Conservation (phyloP, 1,140 invertebrate species). For the Ladona fulva region DNA sequence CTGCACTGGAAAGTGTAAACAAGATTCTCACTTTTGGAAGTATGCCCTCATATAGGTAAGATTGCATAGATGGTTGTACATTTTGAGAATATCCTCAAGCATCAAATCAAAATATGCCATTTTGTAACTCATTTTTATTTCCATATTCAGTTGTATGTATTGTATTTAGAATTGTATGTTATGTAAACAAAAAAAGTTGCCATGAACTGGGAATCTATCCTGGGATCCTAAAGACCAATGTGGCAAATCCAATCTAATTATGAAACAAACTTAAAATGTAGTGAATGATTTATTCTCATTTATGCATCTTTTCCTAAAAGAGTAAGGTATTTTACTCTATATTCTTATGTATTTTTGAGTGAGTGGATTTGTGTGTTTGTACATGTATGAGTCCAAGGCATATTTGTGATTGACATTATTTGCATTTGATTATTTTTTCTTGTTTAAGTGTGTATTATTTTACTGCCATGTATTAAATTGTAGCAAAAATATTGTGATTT, state of each 20-base stretch:
- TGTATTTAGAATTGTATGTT: not conserved
- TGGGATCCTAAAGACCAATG: slow-evolving; percentile 16
- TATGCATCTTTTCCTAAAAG: not conserved
- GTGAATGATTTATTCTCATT: slow-evolving; percentile 11
- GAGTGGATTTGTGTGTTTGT: not conserved
- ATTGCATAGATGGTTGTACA: not conserved
- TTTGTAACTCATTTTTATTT: not conserved
- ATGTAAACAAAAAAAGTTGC: not conserved
- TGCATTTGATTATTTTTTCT: not conserved
- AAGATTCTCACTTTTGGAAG: slow-evolving; percentile 69
- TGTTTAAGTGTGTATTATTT: not conserved
- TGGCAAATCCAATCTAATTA: not conserved
- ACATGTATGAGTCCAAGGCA: not conserved
- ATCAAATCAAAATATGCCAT: not conserved
- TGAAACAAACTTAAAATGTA: not conserved
- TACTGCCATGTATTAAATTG: not conserved
- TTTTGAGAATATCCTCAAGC: not conserved
- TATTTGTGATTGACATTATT: not conserved
- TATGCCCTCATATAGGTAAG: slow-evolving; percentile 73
- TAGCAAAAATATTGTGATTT: not conserved
- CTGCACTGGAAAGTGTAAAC: slow-evolving; percentile 60
- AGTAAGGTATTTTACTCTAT: not conserved
- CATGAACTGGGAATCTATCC: not conserved
- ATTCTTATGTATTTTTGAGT: not conserved
- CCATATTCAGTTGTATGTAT: not conserved